Conservation (phyloP, 2,113 vertebrate genomes). For the Lophotis ruficrista region DNA sequence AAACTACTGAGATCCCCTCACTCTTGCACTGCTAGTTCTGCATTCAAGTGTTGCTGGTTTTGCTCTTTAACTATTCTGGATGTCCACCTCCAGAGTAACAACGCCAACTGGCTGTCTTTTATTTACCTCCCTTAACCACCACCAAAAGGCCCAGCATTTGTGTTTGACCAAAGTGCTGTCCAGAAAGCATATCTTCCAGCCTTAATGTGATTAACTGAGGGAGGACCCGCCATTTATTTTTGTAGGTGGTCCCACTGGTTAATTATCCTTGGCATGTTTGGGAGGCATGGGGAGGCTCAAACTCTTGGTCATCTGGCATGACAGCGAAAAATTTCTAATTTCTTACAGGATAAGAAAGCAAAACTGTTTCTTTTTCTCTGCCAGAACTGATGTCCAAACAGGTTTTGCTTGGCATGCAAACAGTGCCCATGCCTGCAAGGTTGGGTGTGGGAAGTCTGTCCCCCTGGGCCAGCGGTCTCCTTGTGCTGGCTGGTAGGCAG, state of each 20-base stretch:
- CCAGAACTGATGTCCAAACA: background rate
- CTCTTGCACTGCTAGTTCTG: background rate
- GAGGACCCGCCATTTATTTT: background rate
- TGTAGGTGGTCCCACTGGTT: background rate
- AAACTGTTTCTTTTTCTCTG: background rate
- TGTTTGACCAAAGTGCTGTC: background rate
- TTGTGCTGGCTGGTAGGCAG: background rate
- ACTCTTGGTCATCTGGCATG: background rate
- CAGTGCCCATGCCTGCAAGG: background rate
- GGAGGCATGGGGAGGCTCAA: background rate
- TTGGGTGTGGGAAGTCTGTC: accelerated
- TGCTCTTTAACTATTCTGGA: background rate
- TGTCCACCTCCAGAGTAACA: background rate
- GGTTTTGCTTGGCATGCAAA: background rate
- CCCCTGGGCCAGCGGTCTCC: background rate
- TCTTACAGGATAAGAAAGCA: background rate
- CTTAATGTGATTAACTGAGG: background rate
- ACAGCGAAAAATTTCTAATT: background rate
- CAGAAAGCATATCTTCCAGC: background rate
- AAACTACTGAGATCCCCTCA: background rate
- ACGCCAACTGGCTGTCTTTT: background rate
- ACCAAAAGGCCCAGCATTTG: background rate
- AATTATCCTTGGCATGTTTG: background rate
- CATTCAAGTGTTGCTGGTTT: background rate
- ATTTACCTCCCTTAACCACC: background rate